Evolutionary conservation across 2,888 invertebrate genomes (phyloP), one percentile per base, ranked within the genome.

Genomic region (Acanthoscelides obtectus): DNA sequence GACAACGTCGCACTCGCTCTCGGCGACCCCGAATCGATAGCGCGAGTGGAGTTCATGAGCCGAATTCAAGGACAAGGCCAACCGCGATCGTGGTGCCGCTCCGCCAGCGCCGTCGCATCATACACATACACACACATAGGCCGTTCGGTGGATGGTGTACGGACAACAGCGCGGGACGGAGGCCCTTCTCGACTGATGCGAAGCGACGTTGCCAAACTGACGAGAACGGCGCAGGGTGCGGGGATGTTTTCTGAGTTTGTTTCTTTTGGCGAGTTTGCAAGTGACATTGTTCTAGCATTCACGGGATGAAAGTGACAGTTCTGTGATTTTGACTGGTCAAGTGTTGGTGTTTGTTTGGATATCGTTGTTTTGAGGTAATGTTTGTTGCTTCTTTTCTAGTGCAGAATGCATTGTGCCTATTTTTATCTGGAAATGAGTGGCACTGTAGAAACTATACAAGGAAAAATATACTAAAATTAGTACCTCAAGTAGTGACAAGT

Each of bases 61-160:
- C 86, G 82, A 82, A 82, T 85, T 86, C 86, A 86, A 88, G 88
- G 88, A 88, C 88, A 88, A 88, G 88, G 88, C 88, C 88, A 88
- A 85, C 85, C 86, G 83, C 71, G 75, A 73, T 72, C 85, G 84
- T 84, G 84, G 71, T 72, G 75, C 76, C 75, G 74, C 74, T 76
- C 73, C 77, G 75, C 70, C 75, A 74, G 76, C 75, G 72, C 73
- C 76, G 76, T 70, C 73, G 70, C 64, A 72, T 67, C 88, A 85
- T 87, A 86, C 20, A n/a, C 25, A n/a, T n/a, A 25, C 25, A 25
- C 45, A 45, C 45, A 45, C 45, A 45, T 45, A 45, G 45, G 45
- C 45, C 45, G 45, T 45, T 45, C 45, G 45, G 66, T 66, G 19
- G 66, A 1, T 22, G 19, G 21, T n/a, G 66, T n/a, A 21, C 22